phyloP scores from a whole-genome alignment of 2,113 vertebrate genomes.

The Cyanoderma ruficeps region DNA sequence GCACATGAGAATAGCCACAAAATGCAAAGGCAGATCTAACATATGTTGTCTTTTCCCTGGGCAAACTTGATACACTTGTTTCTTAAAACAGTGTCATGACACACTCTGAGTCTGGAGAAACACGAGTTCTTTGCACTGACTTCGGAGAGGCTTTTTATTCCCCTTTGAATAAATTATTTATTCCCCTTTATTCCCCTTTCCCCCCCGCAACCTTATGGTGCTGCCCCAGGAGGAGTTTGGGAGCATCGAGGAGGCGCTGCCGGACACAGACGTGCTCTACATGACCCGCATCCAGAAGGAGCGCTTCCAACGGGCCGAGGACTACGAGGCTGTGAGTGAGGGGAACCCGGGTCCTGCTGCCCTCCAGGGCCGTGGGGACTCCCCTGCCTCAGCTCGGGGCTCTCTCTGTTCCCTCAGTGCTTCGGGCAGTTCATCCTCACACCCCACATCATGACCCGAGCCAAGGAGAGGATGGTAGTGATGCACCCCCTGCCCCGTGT shows the following conservation, averaged over 20 bases:
- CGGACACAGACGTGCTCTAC: slow-evolving; percentile 93
- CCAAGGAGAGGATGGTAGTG: slow-evolving; percentile 97
- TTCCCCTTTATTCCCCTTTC: accelerated
- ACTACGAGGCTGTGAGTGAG: slow-evolving; percentile 86
- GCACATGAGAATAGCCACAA: not conserved
- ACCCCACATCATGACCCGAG: slow-evolving; percentile 95
- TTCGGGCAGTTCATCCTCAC: slow-evolving; percentile 96
- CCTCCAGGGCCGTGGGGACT: too few relatives aligned
- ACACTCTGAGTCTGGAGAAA: not conserved
- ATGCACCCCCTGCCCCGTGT: slow-evolving; percentile 96
- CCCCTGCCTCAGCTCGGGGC: not conserved
- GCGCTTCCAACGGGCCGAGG: slow-evolving; percentile 82
- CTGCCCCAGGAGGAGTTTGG: slow-evolving; percentile 88
- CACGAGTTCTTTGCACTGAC: not conserved
- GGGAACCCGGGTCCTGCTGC: accelerated
- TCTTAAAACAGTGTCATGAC: not conserved
- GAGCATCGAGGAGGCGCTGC: slow-evolving; percentile 92
- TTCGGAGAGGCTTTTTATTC: not conserved
- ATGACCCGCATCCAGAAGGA: slow-evolving; percentile 98
- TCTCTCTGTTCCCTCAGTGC: slow-evolving; percentile 72
- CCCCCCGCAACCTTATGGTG: not conserved
- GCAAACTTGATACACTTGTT: not conserved
- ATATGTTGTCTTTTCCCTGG: accelerated
- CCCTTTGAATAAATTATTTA: too few relatives aligned
- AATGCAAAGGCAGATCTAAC: not conserved